These are phyloP conservation scores for Sylvicapra grimmia DNA, from an alignment of 2,113 vertebrate genomes.

Conservation along the genomic window DNA sequence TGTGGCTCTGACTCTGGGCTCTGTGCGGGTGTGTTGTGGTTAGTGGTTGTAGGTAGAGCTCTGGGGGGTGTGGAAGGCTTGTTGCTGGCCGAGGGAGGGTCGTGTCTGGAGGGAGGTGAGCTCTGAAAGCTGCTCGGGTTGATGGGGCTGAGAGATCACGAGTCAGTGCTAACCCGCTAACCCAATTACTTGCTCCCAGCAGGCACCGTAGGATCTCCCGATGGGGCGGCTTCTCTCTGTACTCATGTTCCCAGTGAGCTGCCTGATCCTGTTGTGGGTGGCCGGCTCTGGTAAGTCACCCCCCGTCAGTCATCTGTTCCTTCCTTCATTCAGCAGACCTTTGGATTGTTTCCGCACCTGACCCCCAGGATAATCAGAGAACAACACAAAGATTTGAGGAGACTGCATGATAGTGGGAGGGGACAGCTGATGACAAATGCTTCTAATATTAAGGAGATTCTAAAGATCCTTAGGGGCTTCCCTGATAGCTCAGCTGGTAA, in stretches of 20 bases:
- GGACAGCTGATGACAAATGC: background rate
- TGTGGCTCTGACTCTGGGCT: background rate
- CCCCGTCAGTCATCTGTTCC: fast-evolving
- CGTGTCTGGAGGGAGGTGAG: fast-evolving
- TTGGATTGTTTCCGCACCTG: background rate
- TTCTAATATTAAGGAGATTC: background rate
- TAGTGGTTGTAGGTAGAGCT: background rate
- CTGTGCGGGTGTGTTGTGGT: background rate
- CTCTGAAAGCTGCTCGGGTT: background rate
- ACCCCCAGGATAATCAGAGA: background rate
- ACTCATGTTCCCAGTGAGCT: background rate
- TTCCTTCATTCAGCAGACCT: background rate
- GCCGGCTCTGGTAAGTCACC: slow-evolving; percentile 42
- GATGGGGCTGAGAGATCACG: fast-evolving
- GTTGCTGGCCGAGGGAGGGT: background rate
- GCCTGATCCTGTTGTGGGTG: slow-evolving; percentile 24
- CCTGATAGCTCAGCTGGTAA: background rate
- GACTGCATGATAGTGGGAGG: background rate
- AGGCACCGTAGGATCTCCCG: slow-evolving; percentile 3
- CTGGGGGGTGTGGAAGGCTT: background rate
- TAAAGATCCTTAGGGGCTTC: background rate
- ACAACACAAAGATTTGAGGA: background rate
- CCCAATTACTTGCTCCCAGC: background rate
- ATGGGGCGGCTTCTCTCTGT: slow-evolving; percentile 37
- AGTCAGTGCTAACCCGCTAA: background rate